These are phyloP conservation scores for Catharus ustulatus DNA, from an alignment of 2,797 vertebrate species.

Conservation along the genomic window DNA sequence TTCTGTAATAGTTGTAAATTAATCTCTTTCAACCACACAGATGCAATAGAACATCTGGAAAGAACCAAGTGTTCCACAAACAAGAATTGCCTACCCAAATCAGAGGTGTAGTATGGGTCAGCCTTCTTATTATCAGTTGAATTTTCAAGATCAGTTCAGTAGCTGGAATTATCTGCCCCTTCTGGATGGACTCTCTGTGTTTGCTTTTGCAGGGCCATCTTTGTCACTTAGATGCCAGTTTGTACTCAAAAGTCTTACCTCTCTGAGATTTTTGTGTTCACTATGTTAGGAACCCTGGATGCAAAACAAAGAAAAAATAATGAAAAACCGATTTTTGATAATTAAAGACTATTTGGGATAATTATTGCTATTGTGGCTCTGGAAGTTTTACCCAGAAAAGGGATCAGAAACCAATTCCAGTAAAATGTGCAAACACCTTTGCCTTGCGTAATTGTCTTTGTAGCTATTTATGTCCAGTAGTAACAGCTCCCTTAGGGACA, in stretches of 20 bases:
- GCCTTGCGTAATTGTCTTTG: not conserved
- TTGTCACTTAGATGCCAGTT: not conserved
- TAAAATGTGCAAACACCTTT: conserved; percentile 1
- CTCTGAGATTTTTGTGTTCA: not conserved
- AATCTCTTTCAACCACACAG: not conserved
- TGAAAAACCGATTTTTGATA: not conserved
- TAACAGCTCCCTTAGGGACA: not conserved
- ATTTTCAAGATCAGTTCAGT: not conserved
- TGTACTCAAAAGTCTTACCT: not conserved
- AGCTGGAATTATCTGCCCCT: not conserved
- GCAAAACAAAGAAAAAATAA: not conserved
- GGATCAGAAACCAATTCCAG: not conserved
- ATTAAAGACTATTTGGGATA: not conserved
- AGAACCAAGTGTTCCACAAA: not conserved
- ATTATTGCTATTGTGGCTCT: not conserved
- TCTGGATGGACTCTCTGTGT: not conserved
- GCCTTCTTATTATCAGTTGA: not conserved
- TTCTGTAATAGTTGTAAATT: not conserved
- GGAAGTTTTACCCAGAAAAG: not conserved
- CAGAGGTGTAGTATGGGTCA: not conserved
- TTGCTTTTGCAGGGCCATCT: not conserved
- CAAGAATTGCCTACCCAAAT: not conserved
- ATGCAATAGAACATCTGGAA: not conserved
- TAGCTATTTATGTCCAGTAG: not conserved
- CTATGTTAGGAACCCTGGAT: not conserved